These are phyloP conservation scores for Urophycis tenuis DNA, from an alignment of 2,797 vertebrate genomes.

Conservation along the genomic window DNA sequence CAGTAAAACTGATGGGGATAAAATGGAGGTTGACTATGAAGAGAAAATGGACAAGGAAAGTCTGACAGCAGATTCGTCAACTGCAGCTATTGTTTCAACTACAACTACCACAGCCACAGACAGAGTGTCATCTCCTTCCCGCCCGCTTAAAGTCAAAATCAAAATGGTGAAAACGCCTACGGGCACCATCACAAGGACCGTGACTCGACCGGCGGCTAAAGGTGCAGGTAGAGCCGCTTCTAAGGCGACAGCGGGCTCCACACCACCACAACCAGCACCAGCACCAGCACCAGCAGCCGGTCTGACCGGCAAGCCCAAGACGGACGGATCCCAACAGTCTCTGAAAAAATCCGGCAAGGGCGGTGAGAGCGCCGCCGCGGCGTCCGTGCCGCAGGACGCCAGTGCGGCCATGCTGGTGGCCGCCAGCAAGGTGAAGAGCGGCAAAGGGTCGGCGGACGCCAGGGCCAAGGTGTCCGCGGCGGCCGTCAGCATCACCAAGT, in stretches of 20 bases:
- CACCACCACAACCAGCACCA: constrained; percentile 47
- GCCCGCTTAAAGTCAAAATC: constrained; percentile 88
- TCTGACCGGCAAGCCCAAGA: constrained; percentile 55
- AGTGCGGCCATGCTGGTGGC: constrained; percentile 79
- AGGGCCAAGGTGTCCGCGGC: constrained; percentile 71
- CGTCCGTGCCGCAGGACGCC: constrained; percentile 75
- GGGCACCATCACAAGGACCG: constrained; percentile 78
- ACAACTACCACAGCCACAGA: constrained; percentile 48
- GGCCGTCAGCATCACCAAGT: constrained; percentile 76
- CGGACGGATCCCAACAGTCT: constrained; percentile 35
- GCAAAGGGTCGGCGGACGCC: constrained; percentile 60
- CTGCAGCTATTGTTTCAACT: constrained; percentile 6
- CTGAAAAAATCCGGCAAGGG: constrained; percentile 50
- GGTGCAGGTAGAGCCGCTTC: constrained; percentile 35
- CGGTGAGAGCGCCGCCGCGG: constrained; percentile 62
- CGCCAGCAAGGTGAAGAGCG: constrained; percentile 75
- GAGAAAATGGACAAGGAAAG: constrained; percentile 27
- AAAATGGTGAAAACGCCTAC: constrained; percentile 83
- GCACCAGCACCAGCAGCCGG: constrained; percentile 38
- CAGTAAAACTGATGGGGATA: constrained; percentile 29
- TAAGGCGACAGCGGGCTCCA: constrained; percentile 47
- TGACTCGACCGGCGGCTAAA: constrained; percentile 70
- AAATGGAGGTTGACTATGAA: constrained; percentile 25
- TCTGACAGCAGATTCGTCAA: not conserved
- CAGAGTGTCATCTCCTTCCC: constrained; percentile 56